Percentiles rank a stretch among this genome's conserved stretches.
Evolutionary conservation across 2,888 invertebrate species (phyloP).

Genomic region (Vannuccia rotundouncinata): DNA sequence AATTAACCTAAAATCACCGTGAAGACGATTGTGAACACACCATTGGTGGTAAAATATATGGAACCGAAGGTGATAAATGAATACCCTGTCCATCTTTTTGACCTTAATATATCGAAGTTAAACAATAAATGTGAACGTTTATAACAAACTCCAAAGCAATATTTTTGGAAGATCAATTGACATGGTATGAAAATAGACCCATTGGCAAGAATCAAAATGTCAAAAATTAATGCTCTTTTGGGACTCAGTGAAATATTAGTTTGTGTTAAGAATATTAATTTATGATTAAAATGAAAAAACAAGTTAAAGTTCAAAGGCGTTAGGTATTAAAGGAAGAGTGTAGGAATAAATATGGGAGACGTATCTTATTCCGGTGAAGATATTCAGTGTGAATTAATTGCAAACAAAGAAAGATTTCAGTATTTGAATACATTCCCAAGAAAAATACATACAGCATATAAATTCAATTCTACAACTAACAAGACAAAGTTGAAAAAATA

Average conservation of each 20-base stretch:
- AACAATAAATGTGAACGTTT: background rate
- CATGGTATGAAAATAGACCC: background rate
- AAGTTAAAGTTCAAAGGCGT: no score
- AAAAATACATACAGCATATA: no score
- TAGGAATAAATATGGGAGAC: no score
- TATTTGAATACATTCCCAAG: no score
- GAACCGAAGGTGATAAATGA: background rate
- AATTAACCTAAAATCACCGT: background rate
- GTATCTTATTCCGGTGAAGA: no score
- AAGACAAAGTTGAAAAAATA: no score
- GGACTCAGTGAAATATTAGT: background rate
- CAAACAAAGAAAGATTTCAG: no score
- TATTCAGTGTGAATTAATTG: no score
- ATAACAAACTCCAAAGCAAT: background rate
- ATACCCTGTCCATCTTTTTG: background rate
- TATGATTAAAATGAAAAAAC: no score
- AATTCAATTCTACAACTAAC: no score
- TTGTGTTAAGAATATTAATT: no score
- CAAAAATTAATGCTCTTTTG: background rate
- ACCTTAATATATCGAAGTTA: background rate
- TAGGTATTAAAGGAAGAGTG: no score
- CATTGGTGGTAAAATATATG: background rate
- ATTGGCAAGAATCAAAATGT: background rate
- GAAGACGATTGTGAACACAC: background rate
- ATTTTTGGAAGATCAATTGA: background rate